phyloP scores from a whole-genome alignment of 2,113 vertebrate species.

The Gymnogyps californianus region DNA sequence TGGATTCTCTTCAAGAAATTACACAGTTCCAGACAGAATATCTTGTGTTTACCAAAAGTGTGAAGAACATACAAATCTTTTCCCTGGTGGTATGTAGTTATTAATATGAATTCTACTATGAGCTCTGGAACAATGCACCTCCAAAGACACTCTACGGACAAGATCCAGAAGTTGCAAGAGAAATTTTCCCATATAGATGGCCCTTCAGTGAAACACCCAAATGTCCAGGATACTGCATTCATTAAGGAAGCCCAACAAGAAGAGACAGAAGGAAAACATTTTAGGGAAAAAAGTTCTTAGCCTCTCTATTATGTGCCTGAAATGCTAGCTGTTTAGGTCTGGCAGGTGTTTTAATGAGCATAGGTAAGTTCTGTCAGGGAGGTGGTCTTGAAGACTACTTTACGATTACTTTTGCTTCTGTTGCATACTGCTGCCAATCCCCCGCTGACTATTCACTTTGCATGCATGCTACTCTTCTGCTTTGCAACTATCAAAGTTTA shows the following conservation, averaged over 20 bases:
- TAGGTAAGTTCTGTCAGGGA: neutral
- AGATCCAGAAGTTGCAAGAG: neutral
- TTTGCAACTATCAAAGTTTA: neutral
- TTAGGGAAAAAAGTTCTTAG: neutral
- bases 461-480: neutral
- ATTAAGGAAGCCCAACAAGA: neutral
- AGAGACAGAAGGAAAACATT: neutral
- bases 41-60: neutral
- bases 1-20: neutral
- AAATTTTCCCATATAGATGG: neutral
- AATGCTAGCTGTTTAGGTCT: neutral
- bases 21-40: neutral
- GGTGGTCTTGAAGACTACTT: neutral
- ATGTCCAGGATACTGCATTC: neutral
- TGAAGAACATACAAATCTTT: neutral
- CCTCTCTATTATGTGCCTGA: neutral
- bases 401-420: neutral
- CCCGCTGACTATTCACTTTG: neutral
- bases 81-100: neutral
- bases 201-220: neutral
- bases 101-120: neutral
- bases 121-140: neutral
- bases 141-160: neutral
- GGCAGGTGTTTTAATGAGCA: neutral
- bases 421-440: neutral